Percentiles rank a stretch among this genome's conserved stretches.
Evolutionary conservation across 2,797 vertebrate species (phyloP).

Genomic region (Sebastes hubbsi): DNA sequence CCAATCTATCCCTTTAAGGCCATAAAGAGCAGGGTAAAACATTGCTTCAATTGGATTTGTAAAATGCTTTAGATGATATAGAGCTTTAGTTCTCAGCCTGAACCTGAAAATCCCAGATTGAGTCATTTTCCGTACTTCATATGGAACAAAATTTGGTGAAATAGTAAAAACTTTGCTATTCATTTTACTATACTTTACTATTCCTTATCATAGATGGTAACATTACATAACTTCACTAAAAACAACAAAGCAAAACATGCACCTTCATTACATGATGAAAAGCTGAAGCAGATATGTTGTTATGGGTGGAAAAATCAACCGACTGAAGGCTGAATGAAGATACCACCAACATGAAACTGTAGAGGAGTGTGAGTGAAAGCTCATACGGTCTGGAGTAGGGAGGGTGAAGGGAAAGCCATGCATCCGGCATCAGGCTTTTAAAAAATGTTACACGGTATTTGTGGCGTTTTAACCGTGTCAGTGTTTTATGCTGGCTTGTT

Average conservation of each 20-base stretch:
- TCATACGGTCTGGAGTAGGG: neutral
- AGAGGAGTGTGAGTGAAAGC: neutral
- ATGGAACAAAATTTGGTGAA: neutral
- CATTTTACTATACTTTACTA: neutral
- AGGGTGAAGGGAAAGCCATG: neutral
- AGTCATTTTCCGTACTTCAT: neutral
- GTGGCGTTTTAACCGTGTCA: neutral
- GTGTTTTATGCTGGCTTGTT: neutral
- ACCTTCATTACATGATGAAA: neutral
- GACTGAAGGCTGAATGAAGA: slow-evolving; percentile 15
- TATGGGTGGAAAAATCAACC: neutral
- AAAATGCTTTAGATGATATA: neutral
- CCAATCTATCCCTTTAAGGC: neutral
- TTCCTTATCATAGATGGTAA: neutral
- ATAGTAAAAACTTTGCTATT: neutral
- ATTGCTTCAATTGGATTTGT: neutral
- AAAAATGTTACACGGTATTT: neutral
- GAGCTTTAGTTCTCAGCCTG: neutral
- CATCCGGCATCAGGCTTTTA: neutral
- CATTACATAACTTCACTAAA: neutral
- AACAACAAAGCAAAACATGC: neutral
- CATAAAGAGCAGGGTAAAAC: neutral
- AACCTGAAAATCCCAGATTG: neutral
- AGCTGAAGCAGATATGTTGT: slow-evolving; percentile 8
- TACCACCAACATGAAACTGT: neutral